These are phyloP conservation scores for Darevskia mixta DNA, from an alignment of 2,797 vertebrate species.

Conservation along the genomic window DNA sequence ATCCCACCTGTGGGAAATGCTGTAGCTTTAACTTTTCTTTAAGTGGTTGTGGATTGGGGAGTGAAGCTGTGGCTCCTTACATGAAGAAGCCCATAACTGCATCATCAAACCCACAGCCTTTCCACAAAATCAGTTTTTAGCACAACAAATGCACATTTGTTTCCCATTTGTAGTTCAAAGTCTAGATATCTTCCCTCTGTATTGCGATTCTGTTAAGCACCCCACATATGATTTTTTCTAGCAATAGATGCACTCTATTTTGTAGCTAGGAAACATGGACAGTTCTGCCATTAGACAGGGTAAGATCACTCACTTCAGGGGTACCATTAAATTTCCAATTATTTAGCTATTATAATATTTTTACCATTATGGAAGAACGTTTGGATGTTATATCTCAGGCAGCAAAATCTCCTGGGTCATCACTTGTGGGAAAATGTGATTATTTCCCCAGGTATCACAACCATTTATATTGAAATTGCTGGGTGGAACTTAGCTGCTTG, in stretches of 20 bases:
- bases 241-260: not conserved
- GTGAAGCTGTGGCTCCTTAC: not conserved
- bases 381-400: not conserved
- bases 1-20: not conserved
- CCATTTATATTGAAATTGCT: not conserved
- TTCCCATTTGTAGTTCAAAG: not conserved
- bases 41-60: not conserved
- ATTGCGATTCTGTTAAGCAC: not conserved
- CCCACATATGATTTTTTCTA: not conserved
- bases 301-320: not conserved
- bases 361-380: not conserved
- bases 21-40: not conserved
- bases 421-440: not conserved
- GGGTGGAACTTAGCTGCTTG: not conserved
- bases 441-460: not conserved
- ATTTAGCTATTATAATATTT: slow-evolving; percentile 4
- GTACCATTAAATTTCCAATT: not conserved
- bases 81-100: not conserved
- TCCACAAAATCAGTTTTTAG: too few relatives aligned
- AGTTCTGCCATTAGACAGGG: too few relatives aligned
- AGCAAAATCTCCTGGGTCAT: not conserved
- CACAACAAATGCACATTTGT: too few relatives aligned
- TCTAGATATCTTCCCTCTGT: not conserved
- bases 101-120: not conserved
- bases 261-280: not conserved